Percentiles rank a stretch among this genome's conserved stretches.
phyloP scores from a whole-genome alignment of 1,140 invertebrate species.

The Temnothorax longispinosus region DNA sequence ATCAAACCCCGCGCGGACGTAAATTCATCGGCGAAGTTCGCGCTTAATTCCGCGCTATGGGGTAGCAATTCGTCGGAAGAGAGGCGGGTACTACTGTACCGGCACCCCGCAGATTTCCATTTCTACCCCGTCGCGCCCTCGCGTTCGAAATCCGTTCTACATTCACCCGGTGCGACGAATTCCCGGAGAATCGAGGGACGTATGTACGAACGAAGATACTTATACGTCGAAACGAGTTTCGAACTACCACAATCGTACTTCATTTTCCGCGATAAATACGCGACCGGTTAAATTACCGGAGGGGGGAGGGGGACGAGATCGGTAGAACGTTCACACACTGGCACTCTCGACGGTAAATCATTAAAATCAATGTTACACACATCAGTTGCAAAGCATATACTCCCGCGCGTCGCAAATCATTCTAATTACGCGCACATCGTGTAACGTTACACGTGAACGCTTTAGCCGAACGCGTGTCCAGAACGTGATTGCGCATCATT shows the following conservation, averaged over 20 bases:
- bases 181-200: neutral
- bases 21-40: slow-evolving; percentile 64
- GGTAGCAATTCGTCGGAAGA: neutral
- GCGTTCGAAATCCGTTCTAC: neutral
- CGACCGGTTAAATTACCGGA: neutral
- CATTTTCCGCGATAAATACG: neutral
- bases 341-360: neutral
- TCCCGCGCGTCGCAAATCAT: neutral
- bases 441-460: neutral
- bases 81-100: neutral
- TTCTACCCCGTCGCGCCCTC: slow-evolving; percentile 13
- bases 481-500: slow-evolving; percentile 45
- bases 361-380: slow-evolving; percentile 24
- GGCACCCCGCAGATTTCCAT: slow-evolving; percentile 46
- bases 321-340: neutral
- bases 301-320: neutral
- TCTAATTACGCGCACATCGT: neutral
- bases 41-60: slow-evolving; percentile 51
- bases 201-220: neutral
- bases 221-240: neutral
- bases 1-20: slow-evolving; percentile 31
- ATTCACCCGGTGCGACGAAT: slow-evolving; percentile 17
- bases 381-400: neutral
- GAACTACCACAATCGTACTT: neutral
- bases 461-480: slow-evolving; percentile 6